Evolutionary conservation across 2,888 invertebrate genomes (phyloP), one percentile per base, ranked within the genome.

Genomic region (Axea sp.): DNA sequence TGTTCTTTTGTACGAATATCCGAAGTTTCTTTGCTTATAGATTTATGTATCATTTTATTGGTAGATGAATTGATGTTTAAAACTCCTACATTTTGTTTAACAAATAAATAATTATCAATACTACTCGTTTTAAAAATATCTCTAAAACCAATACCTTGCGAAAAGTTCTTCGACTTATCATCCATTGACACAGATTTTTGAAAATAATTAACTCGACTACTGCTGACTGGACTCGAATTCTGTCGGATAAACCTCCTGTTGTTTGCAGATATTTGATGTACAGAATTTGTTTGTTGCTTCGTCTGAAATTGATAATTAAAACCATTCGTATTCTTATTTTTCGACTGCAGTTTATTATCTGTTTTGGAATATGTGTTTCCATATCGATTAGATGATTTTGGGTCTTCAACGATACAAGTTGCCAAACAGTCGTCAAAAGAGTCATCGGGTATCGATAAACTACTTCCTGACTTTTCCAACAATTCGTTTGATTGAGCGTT

Each of bases 371-470:
- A 47, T 1, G 35, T 37, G 2, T n/a, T 47, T n/a, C 26, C 35
- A 15, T 28, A 39, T 11, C 19, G 14, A 19, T 12, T 41, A 5
- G 11, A 19, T 0, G 1, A n/a, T 22, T 62, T 64, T 0, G 12
- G 12, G 0, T 47, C 47, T 6, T 35, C 47, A n/a, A 65, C 11
- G 0, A 5, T 12, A 9, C 53, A 65, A 19, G 26, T 55, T 4
- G 57, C 57, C 12, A 67, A 49, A 33, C 22, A 49, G 7, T 69
- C 69, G 8, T 69, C 69, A n/a, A 69, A 69, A 5, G 60, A 60
- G 8, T 69, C 69, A 11, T 69, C 69, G 1, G 69, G 69, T 12
- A 69, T 60, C 0, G 60, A 53, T 6, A 69, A 41, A 2, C 5
- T 15, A 9, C 41, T 45, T 0, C 3, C 31, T 0, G 43, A 19